These are phyloP conservation scores for Eilema sororculum DNA, from an alignment of 2,888 invertebrate genomes.

Conservation along the genomic window DNA sequence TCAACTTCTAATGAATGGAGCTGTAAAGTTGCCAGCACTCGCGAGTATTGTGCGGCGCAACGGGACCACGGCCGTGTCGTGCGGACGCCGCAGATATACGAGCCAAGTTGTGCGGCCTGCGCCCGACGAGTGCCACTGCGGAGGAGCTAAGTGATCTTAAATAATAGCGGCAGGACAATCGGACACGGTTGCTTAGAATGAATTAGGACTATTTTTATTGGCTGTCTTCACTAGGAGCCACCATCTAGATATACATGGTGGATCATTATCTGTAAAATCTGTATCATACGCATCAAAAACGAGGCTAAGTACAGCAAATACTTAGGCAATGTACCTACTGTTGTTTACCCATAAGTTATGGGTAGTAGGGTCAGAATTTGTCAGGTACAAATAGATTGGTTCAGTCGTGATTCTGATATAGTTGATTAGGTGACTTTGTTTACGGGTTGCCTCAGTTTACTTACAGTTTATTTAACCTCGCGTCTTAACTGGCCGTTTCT, in stretches of 20 bases:
- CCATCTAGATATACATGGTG: too few species aligned
- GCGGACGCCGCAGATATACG: slow-evolving; percentile 22
- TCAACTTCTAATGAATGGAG: slow-evolving; percentile 17
- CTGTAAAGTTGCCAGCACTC: slow-evolving; percentile 10
- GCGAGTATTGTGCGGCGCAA: background rate
- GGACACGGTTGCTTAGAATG: background rate
- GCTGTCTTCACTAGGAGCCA: too few species aligned
- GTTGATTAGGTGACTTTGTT: background rate
- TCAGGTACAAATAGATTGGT: background rate
- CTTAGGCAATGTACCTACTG: too few species aligned
- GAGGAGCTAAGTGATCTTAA: slow-evolving; percentile 9
- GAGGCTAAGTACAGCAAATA: too few species aligned
- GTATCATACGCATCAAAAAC: too few species aligned
- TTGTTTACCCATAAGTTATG: too few species aligned
- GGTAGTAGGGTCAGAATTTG: background rate
- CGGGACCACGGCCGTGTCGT: slow-evolving; percentile 12
- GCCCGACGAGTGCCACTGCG: background rate
- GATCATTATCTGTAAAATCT: too few species aligned
- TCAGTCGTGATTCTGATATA: background rate
- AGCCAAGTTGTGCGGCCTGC: slow-evolving; percentile 18
- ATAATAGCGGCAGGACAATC: background rate
- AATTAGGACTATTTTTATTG: background rate
- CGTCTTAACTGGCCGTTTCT: too few species aligned
- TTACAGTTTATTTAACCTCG: too few species aligned
- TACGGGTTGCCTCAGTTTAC: too few species aligned